Evolutionary conservation across 2,888 invertebrate genomes (phyloP).

Genomic region (Linnaemya vulpina): DNA sequence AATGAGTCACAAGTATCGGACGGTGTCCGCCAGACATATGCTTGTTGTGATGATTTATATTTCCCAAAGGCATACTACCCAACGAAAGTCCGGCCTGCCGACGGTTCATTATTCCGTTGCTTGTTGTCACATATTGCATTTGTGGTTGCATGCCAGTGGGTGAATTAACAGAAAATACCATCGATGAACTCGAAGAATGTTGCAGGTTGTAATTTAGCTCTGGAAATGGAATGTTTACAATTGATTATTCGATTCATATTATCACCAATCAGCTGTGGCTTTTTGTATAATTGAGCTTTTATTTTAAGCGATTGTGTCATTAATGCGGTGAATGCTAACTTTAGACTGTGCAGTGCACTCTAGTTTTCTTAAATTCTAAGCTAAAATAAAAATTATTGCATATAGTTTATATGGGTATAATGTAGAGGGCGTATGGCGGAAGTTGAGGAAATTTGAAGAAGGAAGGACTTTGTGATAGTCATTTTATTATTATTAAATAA

Average conservation of each 20-base stretch:
- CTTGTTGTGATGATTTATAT: constrained; percentile 73
- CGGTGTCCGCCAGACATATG: constrained; percentile 77
- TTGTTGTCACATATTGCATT: constrained; percentile 80
- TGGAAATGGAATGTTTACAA: constrained; percentile 78
- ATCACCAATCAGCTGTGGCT: constrained; percentile 75
- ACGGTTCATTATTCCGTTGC: constrained; percentile 79
- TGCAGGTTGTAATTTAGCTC: constrained; percentile 83
- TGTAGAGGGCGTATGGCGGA: too few relatives aligned
- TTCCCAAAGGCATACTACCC: constrained; percentile 77
- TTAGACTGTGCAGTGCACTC: too few relatives aligned
- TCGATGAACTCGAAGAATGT: constrained; percentile 83
- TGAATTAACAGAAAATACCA: constrained; percentile 83
- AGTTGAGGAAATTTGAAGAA: too few relatives aligned
- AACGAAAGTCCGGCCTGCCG: constrained; percentile 83
- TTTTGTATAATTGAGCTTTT: constrained; percentile 85
- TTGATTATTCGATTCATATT: constrained; percentile 78
- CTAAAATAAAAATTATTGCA: too few relatives aligned
- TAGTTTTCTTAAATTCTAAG: too few relatives aligned
- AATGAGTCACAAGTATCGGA: constrained; percentile 81
- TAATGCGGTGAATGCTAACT: too few relatives aligned
- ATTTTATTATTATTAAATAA: too few relatives aligned
- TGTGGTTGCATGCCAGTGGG: constrained; percentile 85
- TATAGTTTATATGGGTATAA: too few relatives aligned
- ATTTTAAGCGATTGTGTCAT: neutral
- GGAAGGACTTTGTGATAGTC: too few relatives aligned